phyloP scores from a whole-genome alignment of 2,888 invertebrate species.

The Melinaea menophilus region DNA sequence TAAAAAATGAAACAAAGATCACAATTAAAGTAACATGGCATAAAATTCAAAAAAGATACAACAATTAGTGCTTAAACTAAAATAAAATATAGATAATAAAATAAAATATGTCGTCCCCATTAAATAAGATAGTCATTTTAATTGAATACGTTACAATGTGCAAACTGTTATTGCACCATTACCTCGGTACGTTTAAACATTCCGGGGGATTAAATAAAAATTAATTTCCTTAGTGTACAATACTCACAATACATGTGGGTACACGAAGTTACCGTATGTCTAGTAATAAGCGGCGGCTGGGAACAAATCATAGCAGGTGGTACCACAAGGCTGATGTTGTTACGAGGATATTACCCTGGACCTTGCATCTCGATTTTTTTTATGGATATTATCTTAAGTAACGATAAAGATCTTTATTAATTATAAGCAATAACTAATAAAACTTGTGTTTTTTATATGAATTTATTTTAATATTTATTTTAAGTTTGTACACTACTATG shows the following conservation, averaged over 20 bases:
- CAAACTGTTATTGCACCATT: constrained; percentile 47
- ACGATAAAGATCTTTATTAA: neutral
- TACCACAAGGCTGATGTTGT: constrained; percentile 27
- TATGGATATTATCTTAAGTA: neutral
- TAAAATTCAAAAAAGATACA: neutral
- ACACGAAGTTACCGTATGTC: constrained; percentile 3
- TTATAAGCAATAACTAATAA: no score
- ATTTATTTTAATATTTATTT: no score
- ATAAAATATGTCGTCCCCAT: constrained; percentile 21
- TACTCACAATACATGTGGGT: constrained; percentile 10
- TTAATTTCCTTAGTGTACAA: constrained; percentile 29
- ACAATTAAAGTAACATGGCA: no score
- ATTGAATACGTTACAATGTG: constrained; percentile 53
- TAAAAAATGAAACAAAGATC: no score
- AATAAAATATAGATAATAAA: constrained; percentile 21
- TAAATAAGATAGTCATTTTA: constrained; percentile 48
- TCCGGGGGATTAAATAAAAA: constrained; percentile 35
- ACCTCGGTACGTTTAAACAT: constrained; percentile 25
- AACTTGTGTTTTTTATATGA: no score
- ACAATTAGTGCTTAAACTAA: constrained; percentile 19
- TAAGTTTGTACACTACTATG: no score
- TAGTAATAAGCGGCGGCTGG: constrained; percentile 32
- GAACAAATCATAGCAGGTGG: constrained; percentile 34
- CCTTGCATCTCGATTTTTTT: neutral
- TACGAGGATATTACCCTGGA: constrained; percentile 19